Evolutionary conservation across 2,888 invertebrate species (phyloP).

Genomic region (Chouioia cunea): DNA sequence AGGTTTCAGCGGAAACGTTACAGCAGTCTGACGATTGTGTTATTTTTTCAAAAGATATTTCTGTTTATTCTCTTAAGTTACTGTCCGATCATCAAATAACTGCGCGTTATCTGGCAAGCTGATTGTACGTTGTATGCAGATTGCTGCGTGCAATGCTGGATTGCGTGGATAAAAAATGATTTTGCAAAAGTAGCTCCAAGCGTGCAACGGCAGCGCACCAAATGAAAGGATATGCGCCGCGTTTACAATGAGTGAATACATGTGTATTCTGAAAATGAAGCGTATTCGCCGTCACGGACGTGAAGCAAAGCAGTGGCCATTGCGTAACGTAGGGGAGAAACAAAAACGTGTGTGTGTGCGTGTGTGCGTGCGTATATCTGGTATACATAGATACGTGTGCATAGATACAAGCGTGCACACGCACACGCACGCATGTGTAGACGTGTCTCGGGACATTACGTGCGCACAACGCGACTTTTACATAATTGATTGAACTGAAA

Average conservation of each 20-base stretch:
- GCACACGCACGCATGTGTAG: not conserved
- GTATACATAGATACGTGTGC: not conserved
- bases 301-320: not conserved
- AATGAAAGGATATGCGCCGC: conserved; percentile 13
- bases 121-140: conserved; percentile 13
- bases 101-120: conserved; percentile 9
- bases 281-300: conserved; percentile 10
- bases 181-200: conserved; percentile 35
- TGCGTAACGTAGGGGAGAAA: conserved; percentile 4
- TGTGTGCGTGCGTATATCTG: conserved; percentile 3
- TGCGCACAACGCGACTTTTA: conserved; percentile 16
- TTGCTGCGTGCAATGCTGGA: conserved; percentile 15
- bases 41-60: not conserved
- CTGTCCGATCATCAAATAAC: not conserved
- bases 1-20: no score
- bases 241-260: conserved; percentile 32
- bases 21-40: no score
- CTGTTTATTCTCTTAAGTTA: conserved; percentile 30
- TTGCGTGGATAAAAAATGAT: conserved; percentile 35
- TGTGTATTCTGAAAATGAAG: conserved; percentile 20
- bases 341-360: conserved; percentile 1
- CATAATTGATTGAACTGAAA: conserved; percentile 31
- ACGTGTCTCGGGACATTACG: not conserved
- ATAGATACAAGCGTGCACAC: no score
- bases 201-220: conserved; percentile 13